phyloP scores from a whole-genome alignment of 2,797 vertebrate species.

The Antennarius maculatus region DNA sequence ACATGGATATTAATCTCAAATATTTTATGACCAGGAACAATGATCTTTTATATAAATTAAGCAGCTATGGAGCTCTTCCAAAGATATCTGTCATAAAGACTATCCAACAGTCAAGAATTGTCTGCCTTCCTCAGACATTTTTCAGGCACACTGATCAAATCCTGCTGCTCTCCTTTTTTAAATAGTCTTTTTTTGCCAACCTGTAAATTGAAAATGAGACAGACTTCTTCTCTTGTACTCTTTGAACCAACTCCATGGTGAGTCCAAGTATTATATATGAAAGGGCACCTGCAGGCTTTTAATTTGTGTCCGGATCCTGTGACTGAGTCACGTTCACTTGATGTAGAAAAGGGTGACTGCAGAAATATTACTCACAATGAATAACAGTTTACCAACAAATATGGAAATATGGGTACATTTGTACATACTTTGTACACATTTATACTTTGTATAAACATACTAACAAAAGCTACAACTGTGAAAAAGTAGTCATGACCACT shows the following conservation, averaged over 20 bases:
- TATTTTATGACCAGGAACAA: conserved; percentile 45
- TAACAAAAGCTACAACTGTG: neutral
- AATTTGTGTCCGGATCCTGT: conserved; percentile 43
- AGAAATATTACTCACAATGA: conserved; percentile 46
- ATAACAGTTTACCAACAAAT: conserved; percentile 13
- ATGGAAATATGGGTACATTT: neutral
- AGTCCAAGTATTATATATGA: conserved; percentile 22
- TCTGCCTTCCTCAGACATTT: conserved; percentile 10
- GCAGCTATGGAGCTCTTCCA: conserved; percentile 11
- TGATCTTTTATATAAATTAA: conserved; percentile 29
- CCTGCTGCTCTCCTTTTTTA: neutral
- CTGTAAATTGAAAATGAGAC: neutral
- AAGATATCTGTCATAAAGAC: neutral
- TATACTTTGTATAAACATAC: too few relatives aligned
- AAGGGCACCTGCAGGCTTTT: conserved; percentile 24
- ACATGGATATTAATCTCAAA: conserved; percentile 29
- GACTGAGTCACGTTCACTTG: conserved; percentile 40
- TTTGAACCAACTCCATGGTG: too few relatives aligned
- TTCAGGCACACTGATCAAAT: conserved; percentile 1
- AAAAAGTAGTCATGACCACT: conserved; percentile 13
- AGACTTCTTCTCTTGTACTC: neutral
- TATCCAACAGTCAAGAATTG: neutral
- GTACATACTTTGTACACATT: neutral
- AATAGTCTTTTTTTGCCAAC: neutral
- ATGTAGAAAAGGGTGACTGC: conserved; percentile 38